Evolutionary conservation across 2,888 invertebrate genomes (phyloP), one percentile per base, ranked within the genome.

Genomic region (Hirtodrosophila alboralis): DNA sequence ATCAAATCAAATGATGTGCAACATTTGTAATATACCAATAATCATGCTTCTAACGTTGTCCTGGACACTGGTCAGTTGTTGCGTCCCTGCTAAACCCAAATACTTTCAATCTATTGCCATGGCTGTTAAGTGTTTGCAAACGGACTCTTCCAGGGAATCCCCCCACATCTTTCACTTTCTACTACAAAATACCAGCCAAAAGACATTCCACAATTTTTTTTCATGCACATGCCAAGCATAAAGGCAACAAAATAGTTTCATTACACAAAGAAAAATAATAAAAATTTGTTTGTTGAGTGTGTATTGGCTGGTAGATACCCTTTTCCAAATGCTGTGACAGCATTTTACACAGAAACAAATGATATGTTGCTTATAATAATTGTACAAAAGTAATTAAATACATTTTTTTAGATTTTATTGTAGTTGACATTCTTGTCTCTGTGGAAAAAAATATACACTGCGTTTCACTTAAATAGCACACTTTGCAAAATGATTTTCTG

Each of bases 1-100:
- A 80, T 75, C 52, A 76, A 75, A 79, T 70, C 44, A 80, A 86
- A 84, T 86, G 72, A 86, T 84, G 75, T 77, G 86, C 81, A 74
- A 64, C 41, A 66, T 72, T 75, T 69, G 59, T 69, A 81, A 84
- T 86, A 75, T 59, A 26, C n/a, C 6, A 12, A 43, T 33, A 26
- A 41, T 51, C 31, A 27, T 41, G 28, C 31, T 9, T 41, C 21
- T 33, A 26, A 26, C 52, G 85, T 78, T 71, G 76, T 64, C 78
- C 85, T 80, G 84, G 81, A 51, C 86, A 64, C 68, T 80, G 79
- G 84, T 70, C 86, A 78, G 75, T 38, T 23, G 7, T n/a, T 3
- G 8, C 6, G 2, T 8, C 41, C 12, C 12, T 16, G 4, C 7
- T n/a, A n/a, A 23, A 6, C 31, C 8, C 28, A 31, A 43, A 18